Evolutionary conservation across 2,113 vertebrate genomes (phyloP), one percentile per base, ranked within the genome.

Genomic region (Dascyllus trimaculatus): DNA sequence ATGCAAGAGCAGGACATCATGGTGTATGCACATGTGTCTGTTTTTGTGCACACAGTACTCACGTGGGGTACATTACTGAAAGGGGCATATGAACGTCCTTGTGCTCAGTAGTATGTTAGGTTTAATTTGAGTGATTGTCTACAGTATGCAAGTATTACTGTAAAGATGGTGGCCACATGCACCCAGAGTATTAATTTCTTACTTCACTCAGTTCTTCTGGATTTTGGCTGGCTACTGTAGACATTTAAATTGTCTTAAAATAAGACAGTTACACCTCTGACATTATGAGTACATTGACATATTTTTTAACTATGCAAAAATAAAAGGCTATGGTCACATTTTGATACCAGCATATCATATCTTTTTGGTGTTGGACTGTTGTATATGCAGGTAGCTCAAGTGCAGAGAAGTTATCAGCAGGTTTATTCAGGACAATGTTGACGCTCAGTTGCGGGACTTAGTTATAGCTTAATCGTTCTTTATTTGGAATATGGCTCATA

Each of bases 1-100:
- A 75, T 81, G 64, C 67, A 77, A 69, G 73, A 72, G 38, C 66
- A 67, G 82, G 51, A 77, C 68, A 53, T 81, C 67, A 72, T 69
- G 53, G 52, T 82, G 64, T 52, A 17, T 60, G 54, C 57, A 52
- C 52, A 62, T 7, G 52, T 61, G 51, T 75, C 59, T 51, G 40
- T 64, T 64, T 64, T 26, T 22, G 19, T 22, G 11, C 9, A 22
- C 45, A 35, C 43, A 61, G 19, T 49, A 43, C 58, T 74, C 51
- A 62, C 67, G 60, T 57, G 22, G 52, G n/a, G 46, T 45, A 71
- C 49, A 63, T 81, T 78, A 64, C 64, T 86, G 68, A 56, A 63
- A 46, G 58, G 49, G n/a, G 35, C 62, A 69, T 38, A 35, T 65
- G 64, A 62, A 22, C 29, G 10, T 59, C 17, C 62, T 45, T 77